phyloP scores from a whole-genome alignment of 2,888 invertebrate genomes.

The Apotomis betuletana region DNA sequence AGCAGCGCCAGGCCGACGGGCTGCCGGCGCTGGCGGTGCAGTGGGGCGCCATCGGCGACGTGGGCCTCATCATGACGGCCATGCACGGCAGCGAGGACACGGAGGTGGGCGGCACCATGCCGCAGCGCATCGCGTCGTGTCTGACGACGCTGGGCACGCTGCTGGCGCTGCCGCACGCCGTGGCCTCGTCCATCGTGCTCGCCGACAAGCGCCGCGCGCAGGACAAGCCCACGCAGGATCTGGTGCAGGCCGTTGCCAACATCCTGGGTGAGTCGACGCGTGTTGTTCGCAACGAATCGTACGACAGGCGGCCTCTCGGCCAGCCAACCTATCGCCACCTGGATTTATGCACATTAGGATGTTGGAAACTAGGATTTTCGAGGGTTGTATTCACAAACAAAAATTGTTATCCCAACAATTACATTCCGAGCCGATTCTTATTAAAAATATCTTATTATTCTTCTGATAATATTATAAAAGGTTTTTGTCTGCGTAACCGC shows the following conservation, averaged over 20 bases:
- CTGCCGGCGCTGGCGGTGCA: slow-evolving; percentile 96
- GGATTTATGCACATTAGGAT: too few relatives aligned
- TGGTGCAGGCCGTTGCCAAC: slow-evolving; percentile 92
- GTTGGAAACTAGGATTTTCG: too few relatives aligned
- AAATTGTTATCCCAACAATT: too few relatives aligned
- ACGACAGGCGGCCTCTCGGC: too few relatives aligned
- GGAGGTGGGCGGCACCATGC: slow-evolving; percentile 97
- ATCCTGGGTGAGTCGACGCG: slow-evolving; percentile 86
- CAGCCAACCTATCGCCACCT: too few relatives aligned
- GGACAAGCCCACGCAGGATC: slow-evolving; percentile 77
- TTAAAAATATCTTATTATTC: too few relatives aligned
- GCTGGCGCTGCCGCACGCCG: slow-evolving; percentile 94
- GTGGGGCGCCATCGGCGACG: slow-evolving; percentile 99
- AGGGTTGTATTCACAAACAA: too few relatives aligned
- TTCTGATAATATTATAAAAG: too few relatives aligned
- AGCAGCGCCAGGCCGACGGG: slow-evolving; percentile 91
- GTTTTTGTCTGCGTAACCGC: too few relatives aligned
- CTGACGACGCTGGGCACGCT: slow-evolving; percentile 94
- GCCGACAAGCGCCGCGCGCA: slow-evolving; percentile 91
- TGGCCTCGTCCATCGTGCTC: slow-evolving; percentile 92
- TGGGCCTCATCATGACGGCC: slow-evolving; percentile 94
- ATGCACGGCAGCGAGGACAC: slow-evolving; percentile 94
- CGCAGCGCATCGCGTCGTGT: slow-evolving; percentile 98
- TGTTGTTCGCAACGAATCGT: too few relatives aligned
- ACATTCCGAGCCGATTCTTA: too few relatives aligned